Evolutionary conservation across 2,888 invertebrate genomes (phyloP).

Genomic region (Callyntrura guangdongensis): DNA sequence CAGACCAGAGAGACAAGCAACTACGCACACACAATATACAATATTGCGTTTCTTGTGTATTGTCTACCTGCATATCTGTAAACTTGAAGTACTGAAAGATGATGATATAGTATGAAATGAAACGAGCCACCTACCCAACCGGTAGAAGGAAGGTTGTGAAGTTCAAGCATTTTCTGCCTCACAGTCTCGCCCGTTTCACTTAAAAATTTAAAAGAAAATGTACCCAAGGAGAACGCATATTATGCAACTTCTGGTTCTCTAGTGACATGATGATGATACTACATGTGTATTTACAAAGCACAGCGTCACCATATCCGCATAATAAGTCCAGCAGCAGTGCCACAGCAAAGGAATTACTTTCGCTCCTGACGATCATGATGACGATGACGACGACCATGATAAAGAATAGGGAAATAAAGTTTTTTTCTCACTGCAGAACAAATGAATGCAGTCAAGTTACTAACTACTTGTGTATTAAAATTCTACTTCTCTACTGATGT

Average conservation of each 20-base stretch:
- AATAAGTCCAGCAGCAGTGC: slow-evolving; percentile 39
- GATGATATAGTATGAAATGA: slow-evolving; percentile 15
- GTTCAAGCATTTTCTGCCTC: slow-evolving; percentile 15
- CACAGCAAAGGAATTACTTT: slow-evolving; percentile 22
- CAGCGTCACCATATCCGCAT: slow-evolving; percentile 1
- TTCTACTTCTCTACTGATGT: not conserved
- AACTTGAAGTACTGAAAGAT: not conserved
- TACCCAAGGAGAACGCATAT: slow-evolving; percentile 24
- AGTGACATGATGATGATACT: slow-evolving; percentile 32
- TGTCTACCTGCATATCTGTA: slow-evolving; percentile 23
- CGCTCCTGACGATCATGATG: slow-evolving; percentile 17
- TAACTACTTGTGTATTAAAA: slow-evolving; percentile 50
- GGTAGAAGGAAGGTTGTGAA: slow-evolving; percentile 17
- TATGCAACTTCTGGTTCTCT: slow-evolving; percentile 51
- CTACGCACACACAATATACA: not conserved
- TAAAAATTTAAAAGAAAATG: slow-evolving; percentile 17
- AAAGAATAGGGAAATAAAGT: not conserved
- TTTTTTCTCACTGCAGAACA: slow-evolving; percentile 58
- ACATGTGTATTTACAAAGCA: not conserved
- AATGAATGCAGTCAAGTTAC: slow-evolving; percentile 58
- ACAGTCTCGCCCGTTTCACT: not conserved
- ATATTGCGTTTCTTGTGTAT: slow-evolving; percentile 9
- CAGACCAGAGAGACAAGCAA: not conserved
- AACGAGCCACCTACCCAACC: slow-evolving; percentile 31
- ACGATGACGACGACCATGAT: no score